Base-by-base conservation (phyloP, 2,797 vertebrate genomes). In the Lindbergichthys nudifrons region DNA sequence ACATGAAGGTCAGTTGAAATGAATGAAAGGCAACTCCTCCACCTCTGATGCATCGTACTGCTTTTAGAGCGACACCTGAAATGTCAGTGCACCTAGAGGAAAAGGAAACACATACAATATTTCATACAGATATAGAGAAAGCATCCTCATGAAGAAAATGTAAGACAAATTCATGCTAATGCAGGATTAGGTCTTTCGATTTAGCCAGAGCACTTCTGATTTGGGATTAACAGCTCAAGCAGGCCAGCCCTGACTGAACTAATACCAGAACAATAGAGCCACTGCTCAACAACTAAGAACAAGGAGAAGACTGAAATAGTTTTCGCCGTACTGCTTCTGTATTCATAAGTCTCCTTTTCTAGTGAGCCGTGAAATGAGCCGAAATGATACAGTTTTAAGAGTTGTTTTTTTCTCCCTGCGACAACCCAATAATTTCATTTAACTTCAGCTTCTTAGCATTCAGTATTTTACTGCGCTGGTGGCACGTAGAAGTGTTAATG, bases 351-450 rank as follows among this genome's bases (percentile, higher is more conserved):
- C 80, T 82, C 60, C 68, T 81, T 85, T 78, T 80, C 86, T 65
- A 84, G 66, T 76, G 83, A 89, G 82, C 83, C 87, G 53, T 92
- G 88, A 92, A 92, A 92, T 91, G 77, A 92, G 88, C 82, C 26
- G 78, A 84, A 84, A 68, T 87, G 87, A 92, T 90, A 89, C 83
- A 82, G 88, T 88, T 90, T 88, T 73, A 84, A 80, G 77, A 73
- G 42, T 41, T 60, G 73, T 65, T 80, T 80, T 14, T 46, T 47
- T 46, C 7, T 11, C 39, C 47, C 73, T 73, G 57, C 79, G 72
- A 87, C 59, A 3, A 81, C 82, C 73, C 70, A 81, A 86, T 90
- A 85, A 93, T 89, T 92, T 87, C 70, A 89, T 91, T 92, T 82
- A 68, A 79, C 74, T 83, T 87, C 45, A 80, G 74, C 71, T 81